Percentiles rank a stretch among this genome's conserved stretches.
These are phyloP conservation scores for Peribatodes rhomboidaria DNA, from an alignment of 2,888 invertebrate genomes.

Conservation along the genomic window DNA sequence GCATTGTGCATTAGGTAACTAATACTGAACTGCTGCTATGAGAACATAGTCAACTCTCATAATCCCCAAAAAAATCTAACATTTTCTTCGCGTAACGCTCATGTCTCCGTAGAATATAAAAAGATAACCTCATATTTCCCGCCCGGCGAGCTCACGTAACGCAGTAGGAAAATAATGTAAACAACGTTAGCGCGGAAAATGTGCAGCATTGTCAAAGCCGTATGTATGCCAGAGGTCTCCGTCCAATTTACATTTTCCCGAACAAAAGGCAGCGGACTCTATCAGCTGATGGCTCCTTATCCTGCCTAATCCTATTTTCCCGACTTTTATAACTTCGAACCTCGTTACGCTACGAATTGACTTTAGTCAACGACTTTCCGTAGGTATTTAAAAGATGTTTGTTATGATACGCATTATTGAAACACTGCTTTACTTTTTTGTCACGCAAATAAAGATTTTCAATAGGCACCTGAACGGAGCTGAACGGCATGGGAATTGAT, in stretches of 20 bases:
- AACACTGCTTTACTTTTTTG: constrained; percentile 20
- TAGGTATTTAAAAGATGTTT: constrained; percentile 43
- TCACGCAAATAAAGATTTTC: not conserved
- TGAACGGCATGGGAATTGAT: not conserved
- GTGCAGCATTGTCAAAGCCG: constrained; percentile 48
- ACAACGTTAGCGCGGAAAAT: constrained; percentile 47
- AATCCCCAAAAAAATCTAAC: constrained; percentile 20
- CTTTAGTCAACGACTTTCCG: constrained; percentile 51
- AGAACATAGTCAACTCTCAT: constrained; percentile 10
- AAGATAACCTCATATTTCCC: constrained; percentile 44
- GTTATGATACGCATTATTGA: constrained; percentile 35
- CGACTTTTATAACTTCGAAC: constrained; percentile 60
- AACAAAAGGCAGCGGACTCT: constrained; percentile 59
- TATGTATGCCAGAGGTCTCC: constrained; percentile 44
- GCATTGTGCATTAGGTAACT: too few relatives aligned
- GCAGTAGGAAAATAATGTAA: constrained; percentile 49
- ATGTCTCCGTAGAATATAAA: constrained; percentile 33
- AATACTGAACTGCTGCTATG: not conserved
- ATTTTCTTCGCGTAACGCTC: constrained; percentile 27
- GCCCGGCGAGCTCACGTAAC: constrained; percentile 46
- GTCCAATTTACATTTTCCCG: constrained; percentile 67
- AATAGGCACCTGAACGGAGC: too few relatives aligned
- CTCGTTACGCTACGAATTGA: constrained; percentile 57
- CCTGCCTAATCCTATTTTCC: constrained; percentile 66
- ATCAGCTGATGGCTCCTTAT: constrained; percentile 63